A percentile compares a stretch with the other conserved stretches of the same genome.
phyloP scores from a whole-genome alignment of 2,888 invertebrate genomes.

The Aphidoletes aphidimyza region DNA sequence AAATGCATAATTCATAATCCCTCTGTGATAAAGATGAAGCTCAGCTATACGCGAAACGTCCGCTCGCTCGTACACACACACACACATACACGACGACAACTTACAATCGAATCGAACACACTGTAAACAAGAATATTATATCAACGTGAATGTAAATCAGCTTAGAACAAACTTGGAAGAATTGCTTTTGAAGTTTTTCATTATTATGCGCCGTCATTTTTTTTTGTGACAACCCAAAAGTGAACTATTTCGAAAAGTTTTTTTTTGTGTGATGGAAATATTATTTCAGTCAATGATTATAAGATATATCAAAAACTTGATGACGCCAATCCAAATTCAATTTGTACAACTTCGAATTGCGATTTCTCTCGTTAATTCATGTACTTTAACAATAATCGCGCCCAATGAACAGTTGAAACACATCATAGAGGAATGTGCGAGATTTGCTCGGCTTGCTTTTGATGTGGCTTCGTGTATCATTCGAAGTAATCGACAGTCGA shows the following conservation, averaged over 20 bases:
- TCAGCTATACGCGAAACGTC: neutral
- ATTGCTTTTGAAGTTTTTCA: neutral
- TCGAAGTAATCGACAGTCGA: neutral
- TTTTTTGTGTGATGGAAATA: neutral
- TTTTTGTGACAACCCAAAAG: too few species aligned
- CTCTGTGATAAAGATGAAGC: neutral
- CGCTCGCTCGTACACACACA: neutral
- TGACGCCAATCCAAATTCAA: neutral
- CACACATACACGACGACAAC: too few species aligned
- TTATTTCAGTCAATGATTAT: neutral
- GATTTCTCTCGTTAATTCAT: neutral
- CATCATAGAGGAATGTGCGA: too few species aligned
- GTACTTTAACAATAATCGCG: neutral
- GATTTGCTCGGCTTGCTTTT: neutral
- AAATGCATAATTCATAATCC: slow-evolving; percentile 41
- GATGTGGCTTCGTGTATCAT: neutral
- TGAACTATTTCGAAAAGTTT: too few species aligned
- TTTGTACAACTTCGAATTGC: neutral
- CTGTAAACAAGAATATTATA: neutral
- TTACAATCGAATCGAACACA: neutral
- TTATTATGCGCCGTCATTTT: too few species aligned
- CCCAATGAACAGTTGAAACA: neutral
- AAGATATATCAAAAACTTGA: too few species aligned
- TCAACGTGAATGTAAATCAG: neutral
- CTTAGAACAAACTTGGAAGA: neutral